A percentile compares a stretch with the other conserved stretches of the same genome.
phyloP scores from a whole-genome alignment of 2,113 vertebrate genomes.

The Sus scrofa region DNA sequence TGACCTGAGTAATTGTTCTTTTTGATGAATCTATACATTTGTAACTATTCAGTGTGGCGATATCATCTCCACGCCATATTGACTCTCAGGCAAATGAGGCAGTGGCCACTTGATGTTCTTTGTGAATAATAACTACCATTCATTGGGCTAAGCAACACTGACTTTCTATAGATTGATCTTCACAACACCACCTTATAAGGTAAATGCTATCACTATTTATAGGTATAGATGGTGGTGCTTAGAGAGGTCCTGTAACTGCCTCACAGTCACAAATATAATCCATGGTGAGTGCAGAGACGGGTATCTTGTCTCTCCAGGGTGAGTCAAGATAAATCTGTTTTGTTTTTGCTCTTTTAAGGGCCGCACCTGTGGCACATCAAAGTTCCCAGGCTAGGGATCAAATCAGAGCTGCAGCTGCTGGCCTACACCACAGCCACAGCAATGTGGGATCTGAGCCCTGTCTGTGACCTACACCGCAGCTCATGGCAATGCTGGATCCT shows the following conservation, averaged over 20 bases:
- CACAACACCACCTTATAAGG: background rate
- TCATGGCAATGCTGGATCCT: too few species aligned
- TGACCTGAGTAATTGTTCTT: background rate
- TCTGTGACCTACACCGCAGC: too few species aligned
- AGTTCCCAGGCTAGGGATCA: too few species aligned
- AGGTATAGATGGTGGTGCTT: background rate
- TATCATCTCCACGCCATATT: background rate
- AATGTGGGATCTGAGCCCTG: too few species aligned
- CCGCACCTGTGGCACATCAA: too few species aligned
- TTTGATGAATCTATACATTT: background rate
- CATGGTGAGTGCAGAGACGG: background rate
- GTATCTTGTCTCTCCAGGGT: background rate
- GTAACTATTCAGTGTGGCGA: background rate
- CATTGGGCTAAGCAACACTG: too few species aligned
- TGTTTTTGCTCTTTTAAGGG: too few species aligned
- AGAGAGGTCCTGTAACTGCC: background rate
- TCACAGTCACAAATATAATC: background rate
- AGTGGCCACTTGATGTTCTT: background rate
- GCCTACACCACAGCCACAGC: too few species aligned
- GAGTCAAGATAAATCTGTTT: background rate
- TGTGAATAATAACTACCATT: background rate
- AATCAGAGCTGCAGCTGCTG: too few species aligned
- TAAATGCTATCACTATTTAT: background rate
- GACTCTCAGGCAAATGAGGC: background rate
- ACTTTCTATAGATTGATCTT: background rate